A percentile compares a stretch with the other conserved stretches of the same genome.
phyloP scores from a whole-genome alignment of 2,113 vertebrate genomes.

The Collichthys lucidus region DNA sequence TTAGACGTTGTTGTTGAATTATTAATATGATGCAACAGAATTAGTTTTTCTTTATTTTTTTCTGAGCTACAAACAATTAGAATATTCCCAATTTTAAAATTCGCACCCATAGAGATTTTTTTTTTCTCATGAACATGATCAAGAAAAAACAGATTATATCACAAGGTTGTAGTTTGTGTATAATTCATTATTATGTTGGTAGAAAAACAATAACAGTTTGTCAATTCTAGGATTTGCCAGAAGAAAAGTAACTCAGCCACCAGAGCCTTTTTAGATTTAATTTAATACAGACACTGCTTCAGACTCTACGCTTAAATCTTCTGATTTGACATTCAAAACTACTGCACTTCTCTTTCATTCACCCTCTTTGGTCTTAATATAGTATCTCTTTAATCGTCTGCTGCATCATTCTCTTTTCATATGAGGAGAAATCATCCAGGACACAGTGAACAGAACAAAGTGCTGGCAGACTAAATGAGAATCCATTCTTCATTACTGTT shows the following conservation, averaged over 20 bases:
- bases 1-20: slow-evolving; percentile 65
- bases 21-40: slow-evolving; percentile 74
- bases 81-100: slow-evolving; percentile 31
- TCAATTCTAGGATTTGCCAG: slow-evolving; percentile 24
- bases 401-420: slow-evolving; percentile 59
- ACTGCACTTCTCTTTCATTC: slow-evolving; percentile 26
- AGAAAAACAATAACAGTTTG: slow-evolving; percentile 24
- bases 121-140: slow-evolving; percentile 3
- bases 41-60: slow-evolving; percentile 21
- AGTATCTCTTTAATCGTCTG: slow-evolving; percentile 54
- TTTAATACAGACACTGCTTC: slow-evolving; percentile 37
- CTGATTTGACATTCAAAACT: slow-evolving; percentile 50
- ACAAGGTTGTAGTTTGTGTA: not conserved
- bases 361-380: slow-evolving; percentile 62
- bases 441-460: slow-evolving; percentile 43
- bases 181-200: slow-evolving; percentile 24
- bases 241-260: slow-evolving; percentile 71
- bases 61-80: slow-evolving; percentile 40
- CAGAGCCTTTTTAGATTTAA: slow-evolving; percentile 71
- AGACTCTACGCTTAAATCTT: slow-evolving; percentile 50
- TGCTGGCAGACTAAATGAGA: slow-evolving; percentile 38
- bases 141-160: slow-evolving; percentile 7
- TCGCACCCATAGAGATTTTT: slow-evolving; percentile 1
- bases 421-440: slow-evolving; percentile 52
- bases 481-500: slow-evolving; percentile 16